phyloP scores from a whole-genome alignment of 2,113 vertebrate species.

The Todiramphus saurophagus region DNA sequence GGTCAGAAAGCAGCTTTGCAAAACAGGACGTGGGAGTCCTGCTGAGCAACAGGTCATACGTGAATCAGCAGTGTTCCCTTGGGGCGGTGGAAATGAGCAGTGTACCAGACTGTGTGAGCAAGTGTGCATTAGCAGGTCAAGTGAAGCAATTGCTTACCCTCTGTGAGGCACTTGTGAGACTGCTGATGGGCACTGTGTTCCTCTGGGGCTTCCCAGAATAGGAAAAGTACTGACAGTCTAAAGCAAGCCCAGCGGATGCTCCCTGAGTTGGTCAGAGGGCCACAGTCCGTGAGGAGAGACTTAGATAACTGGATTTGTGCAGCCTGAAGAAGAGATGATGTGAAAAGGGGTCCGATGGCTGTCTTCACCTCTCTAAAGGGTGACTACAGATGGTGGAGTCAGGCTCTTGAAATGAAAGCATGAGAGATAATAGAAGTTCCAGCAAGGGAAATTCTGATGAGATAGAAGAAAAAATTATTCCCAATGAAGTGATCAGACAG shows the following conservation, averaged over 20 bases:
- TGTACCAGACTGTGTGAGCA: fast-evolving
- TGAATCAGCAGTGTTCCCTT: not conserved
- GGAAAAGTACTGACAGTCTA: not conserved
- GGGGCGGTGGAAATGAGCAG: not conserved
- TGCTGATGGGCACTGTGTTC: not conserved
- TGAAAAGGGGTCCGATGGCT: not conserved
- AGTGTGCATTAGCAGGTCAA: not conserved
- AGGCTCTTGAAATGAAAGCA: not conserved
- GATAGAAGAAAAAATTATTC: not conserved
- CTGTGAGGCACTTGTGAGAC: not conserved
- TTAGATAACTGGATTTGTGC: not conserved
- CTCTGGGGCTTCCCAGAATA: not conserved
- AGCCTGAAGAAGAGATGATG: not conserved
- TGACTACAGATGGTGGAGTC: not conserved
- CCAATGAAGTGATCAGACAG: not conserved
- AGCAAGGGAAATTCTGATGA: not conserved
- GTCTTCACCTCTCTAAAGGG: not conserved
- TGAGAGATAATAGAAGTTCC: not conserved
- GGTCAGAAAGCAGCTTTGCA: not conserved
- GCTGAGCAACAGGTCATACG: not conserved
- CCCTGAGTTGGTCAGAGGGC: not conserved
- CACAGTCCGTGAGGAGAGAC: not conserved
- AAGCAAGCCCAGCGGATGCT: not conserved
- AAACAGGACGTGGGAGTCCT: not conserved
- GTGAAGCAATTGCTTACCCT: not conserved